Conservation (phyloP, 2,113 vertebrate genomes). For the Colistium nudipinnis region DNA sequence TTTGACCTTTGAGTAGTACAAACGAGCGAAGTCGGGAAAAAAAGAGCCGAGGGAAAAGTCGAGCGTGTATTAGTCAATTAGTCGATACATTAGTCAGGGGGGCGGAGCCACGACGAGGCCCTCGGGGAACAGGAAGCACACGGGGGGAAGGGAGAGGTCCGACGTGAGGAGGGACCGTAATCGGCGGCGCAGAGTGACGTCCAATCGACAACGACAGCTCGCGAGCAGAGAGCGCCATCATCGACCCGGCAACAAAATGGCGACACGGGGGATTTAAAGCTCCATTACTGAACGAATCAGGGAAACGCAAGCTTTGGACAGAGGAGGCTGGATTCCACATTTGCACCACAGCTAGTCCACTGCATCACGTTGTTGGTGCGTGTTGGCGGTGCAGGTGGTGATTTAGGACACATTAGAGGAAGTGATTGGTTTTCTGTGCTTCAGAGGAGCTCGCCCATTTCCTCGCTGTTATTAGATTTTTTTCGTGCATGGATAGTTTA, state of each 20-base stretch:
- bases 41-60: slow-evolving; percentile 37
- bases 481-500: slow-evolving; percentile 46
- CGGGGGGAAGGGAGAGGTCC: slow-evolving; percentile 17
- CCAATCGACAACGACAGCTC: slow-evolving; percentile 77
- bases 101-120: slow-evolving; percentile 46
- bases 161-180: slow-evolving; percentile 53
- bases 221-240: slow-evolving; percentile 61
- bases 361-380: slow-evolving; percentile 49
- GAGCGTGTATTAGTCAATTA: slow-evolving; percentile 37
- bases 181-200: slow-evolving; percentile 65
- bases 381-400: neutral
- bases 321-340: slow-evolving; percentile 59
- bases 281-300: slow-evolving; percentile 72
- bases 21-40: slow-evolving; percentile 42
- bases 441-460: slow-evolving; percentile 33
- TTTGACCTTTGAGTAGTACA: slow-evolving; percentile 59
- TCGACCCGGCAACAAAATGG: slow-evolving; percentile 56
- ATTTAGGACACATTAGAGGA: slow-evolving; percentile 51
- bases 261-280: slow-evolving; percentile 71
- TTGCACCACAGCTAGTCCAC: slow-evolving; percentile 52
- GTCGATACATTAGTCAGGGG: neutral
- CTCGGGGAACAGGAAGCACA: slow-evolving; percentile 23
- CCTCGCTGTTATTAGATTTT: slow-evolving; percentile 55
- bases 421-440: slow-evolving; percentile 37
- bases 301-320: slow-evolving; percentile 63